Base-by-base conservation (phyloP, 35 echinoderm and acorn worm species). In the Holothuria glaberrima region DNA sequence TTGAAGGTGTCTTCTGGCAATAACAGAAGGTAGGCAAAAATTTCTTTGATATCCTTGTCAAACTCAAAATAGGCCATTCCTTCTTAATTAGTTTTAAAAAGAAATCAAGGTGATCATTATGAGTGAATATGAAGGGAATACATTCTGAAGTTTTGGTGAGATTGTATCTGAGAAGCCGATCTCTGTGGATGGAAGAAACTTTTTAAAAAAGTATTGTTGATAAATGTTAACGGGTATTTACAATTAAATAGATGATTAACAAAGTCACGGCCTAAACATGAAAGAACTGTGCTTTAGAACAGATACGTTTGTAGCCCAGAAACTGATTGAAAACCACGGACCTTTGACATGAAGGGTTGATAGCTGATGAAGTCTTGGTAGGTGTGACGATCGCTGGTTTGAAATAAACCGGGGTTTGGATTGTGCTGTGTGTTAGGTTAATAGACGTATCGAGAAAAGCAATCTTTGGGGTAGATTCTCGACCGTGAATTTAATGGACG, bases 81-180 rank as follows among this genome's bases (percentile, higher is more conserved):
- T 61, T 3, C 58, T 61, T n/a, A n/a, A 61, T 18, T 61, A 2
- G 2, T 14, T 61, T 61, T 61, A 61, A 61, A 61, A 61, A 2
- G 2, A n/a, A n/a, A 2, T 0, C n/a, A 0, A 0, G 58, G 16
- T 61, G 58, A 18, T 61, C 58, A 61, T 61, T 61, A 61, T 61
- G 58, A 18, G 0, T 61, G 58, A 61, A n/a, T 61, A 61, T n/a
- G n/a, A 61, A 61, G 0, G 58, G 58, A 61, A 61, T 61, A 61
- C n/a, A n/a, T 61, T 0, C n/a, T 61, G 58, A n/a, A 61, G 58
- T 61, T 61, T 61, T 61, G 58, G 58, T 61, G n/a, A 18, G 16
- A 61, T 61, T 61, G 58, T 61, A 61, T 61, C n/a, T 14, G 58
- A 61, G 58, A 61, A 61, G 58, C 16, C 58, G 58, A n/a, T 61